Evolutionary conservation across 2,113 vertebrate genomes (phyloP), one percentile per base, ranked within the genome.

Genomic region (Turnix velox): DNA sequence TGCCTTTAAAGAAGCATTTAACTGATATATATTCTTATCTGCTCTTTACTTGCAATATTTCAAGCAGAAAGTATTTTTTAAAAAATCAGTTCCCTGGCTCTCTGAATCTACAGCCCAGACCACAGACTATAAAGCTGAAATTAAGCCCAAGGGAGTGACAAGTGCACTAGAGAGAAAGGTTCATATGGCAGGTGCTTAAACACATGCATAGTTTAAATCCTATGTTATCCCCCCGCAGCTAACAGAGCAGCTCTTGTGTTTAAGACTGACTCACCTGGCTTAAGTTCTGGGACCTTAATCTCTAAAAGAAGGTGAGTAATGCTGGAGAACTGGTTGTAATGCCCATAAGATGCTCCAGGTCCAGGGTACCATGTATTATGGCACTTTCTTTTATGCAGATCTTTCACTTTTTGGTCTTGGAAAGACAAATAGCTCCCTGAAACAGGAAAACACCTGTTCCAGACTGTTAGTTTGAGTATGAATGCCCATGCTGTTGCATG

Each of bases 11-110:
- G 92, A 92, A 72, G 40, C 87, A 89, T 95, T 94, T 94, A 92
- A 91, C 84, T 87, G 93, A 96, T 94, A 88, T 90, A 94, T 96
- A 91, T 85, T 90, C 90, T 96, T 73, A 78, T 92, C 93, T 88
- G 45, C 65, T 93, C 77, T 90, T 93, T 90, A 63, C 68, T 88
- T 74, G n/a, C 80, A 80, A 76, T 94, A 92, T 92, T 93, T 96
- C 88, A 95, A 93, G 83, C 80, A 95, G 86, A 92, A 93, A 90
- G 37, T 84, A 61, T 95, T 94, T 95, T 96, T 93, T 24, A 78
- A 90, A 96, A 96, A 95, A 93, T 78, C 79, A 84, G 48, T 67
- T 94, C 48, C 52, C 39, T 30, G 20, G 28, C 58, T 81, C 19
- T 84, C 77, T 82, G 71, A 91, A 96, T 95, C 95, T 94, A 95